Base-by-base conservation (phyloP, 1,140 invertebrate species). In the Brachionus calyciflorus region DNA sequence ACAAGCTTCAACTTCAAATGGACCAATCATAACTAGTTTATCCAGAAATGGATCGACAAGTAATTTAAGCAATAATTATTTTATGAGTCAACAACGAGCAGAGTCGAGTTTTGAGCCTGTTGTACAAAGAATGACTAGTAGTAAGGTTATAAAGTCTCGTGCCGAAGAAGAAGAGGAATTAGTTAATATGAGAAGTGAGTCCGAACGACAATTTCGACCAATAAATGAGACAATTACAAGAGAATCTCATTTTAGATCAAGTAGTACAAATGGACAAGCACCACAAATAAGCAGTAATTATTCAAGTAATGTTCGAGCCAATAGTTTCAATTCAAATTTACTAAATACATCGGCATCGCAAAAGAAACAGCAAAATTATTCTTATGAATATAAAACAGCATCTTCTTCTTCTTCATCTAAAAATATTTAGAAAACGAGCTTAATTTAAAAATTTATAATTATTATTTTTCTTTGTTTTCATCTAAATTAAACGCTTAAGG, bases 361-460 rank as follows among this genome's bases (percentile, higher is more conserved):
- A n/a, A 33, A 26, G 1, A 33, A 17, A n/a, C 30, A 30, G 37
- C 55, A 60, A 60, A 60, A 60, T 21, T 60, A 37, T 9, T 33
- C 55, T 60, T 60, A 40, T 37, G 24, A 60, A 41, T 60, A 60
- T n/a, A n/a, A n/a, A n/a, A n/a, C n/a, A n/a, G n/a, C n/a, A n/a
- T n/a, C n/a, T n/a, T n/a, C n/a, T 37, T 60, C 55, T 21, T 60
- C 55, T 60, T 60, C 55, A 60, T 33, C 55, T 17, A 33, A 33
- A 37, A 60, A 60, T 37, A 37, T 5, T n/a, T n/a, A n/a, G n/a
- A n/a, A n/a, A n/a, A n/a, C n/a, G n/a, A n/a, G n/a, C n/a, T n/a
- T n/a, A n/a, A n/a, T n/a, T n/a, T n/a, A n/a, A n/a, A n/a, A n/a
- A n/a, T n/a, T n/a, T n/a, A n/a, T n/a, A n/a, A n/a, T n/a, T n/a